Percentiles rank a stretch among this genome's conserved stretches.
Conservation (phyloP, 2,113 vertebrate genomes). For the Cygnus buccinator region DNA sequence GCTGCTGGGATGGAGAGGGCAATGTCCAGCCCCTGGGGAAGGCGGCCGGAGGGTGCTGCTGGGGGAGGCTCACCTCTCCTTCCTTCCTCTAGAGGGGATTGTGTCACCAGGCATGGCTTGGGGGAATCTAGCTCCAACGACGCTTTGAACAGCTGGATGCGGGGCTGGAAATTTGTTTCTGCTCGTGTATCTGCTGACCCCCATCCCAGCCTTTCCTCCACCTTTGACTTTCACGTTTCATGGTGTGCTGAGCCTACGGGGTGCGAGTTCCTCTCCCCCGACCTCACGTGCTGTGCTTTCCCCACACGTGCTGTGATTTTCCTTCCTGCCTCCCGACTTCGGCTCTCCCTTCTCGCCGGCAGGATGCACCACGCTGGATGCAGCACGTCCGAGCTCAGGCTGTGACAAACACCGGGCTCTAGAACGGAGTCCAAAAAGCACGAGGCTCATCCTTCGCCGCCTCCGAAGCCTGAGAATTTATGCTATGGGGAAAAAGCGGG, state of each 20-base stretch:
- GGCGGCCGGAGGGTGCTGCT: fast-evolving
- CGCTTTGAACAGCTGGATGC: background rate
- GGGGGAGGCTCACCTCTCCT: background rate
- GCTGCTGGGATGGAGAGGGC: too few relatives aligned
- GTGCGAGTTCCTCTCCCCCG: fast-evolving
- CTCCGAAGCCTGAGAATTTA: background rate
- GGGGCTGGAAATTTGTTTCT: background rate
- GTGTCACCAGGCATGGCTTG: background rate
- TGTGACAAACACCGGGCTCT: background rate
- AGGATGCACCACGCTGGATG: background rate
- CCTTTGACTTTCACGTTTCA: background rate
- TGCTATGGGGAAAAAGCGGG: background rate
- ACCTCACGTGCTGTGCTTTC: background rate
- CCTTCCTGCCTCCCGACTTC: background rate
- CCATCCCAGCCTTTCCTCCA: background rate
- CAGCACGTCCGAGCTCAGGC: background rate
- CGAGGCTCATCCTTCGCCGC: background rate
- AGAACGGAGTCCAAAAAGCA: background rate
- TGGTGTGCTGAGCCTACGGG: fast-evolving
- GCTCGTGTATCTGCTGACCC: fast-evolving
- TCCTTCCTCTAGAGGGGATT: constrained; percentile 41
- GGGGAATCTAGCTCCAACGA: fast-evolving
- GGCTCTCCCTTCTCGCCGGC: background rate
- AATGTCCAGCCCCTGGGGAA: too few relatives aligned
- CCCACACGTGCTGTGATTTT: background rate